Base-by-base conservation (phyloP, 2,113 vertebrate genomes). In the Nanorana parkeri region DNA sequence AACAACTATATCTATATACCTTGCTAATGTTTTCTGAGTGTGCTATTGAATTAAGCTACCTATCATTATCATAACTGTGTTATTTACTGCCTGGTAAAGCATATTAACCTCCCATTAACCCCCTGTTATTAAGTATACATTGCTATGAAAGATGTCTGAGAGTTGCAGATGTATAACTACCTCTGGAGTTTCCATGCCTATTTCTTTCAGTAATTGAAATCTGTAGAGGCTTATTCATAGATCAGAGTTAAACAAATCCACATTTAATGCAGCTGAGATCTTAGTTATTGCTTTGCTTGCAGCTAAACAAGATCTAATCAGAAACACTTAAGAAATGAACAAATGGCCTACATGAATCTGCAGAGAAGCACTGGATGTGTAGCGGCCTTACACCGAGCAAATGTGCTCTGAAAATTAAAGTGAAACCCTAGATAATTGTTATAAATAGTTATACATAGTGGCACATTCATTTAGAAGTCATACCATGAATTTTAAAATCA, bases 71-170 rank as follows among this genome's bases (percentile, higher is more conserved):
- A 75, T 75, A n/a, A 60, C 20, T 60, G 29, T 28, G 28, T 36
- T 77, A 41, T 77, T 77, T 77, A 77, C 74, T 64, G 7, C 19
- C 1, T 23, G 23, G 60, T 52, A 17, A 20, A 23, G 17, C 21
- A 52, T 77, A 77, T 77, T 77, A 77, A 77, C 74, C 74, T 77
- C 58, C 36, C 23, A 64, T 64, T 77, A 77, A 77, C 74, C 74
- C 74, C 32, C 16, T 19, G 20, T n/a, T 77, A 77, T 52, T 64
- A 28, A 23, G 36, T 51, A 64, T 41, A 19, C 41, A 51, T 65
- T 21, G 74, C 16, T 21, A 77, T 77, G 74, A 77, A 77, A 64
- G 32, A 77, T 8, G 8, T 28, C 32, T 51, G 16, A 20, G 41
- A 77, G 32, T 36, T 52, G 32, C 74, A 77, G 58, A 77, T 52